Evolutionary conservation across 1,140 invertebrate species (phyloP), one percentile per base, ranked within the genome.

Genomic region (Tetramorium alpestre): DNA sequence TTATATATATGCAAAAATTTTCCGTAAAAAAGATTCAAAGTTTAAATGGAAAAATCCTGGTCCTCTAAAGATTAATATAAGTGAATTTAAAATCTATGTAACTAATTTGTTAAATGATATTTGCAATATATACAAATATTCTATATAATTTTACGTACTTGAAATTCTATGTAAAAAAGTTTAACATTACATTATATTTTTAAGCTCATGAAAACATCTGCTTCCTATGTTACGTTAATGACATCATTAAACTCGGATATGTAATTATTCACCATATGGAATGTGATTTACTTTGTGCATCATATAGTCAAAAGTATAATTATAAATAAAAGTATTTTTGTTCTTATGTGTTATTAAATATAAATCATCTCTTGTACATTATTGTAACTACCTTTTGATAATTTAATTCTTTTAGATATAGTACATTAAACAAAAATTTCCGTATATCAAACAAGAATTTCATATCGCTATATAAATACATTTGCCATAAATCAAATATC

Each of bases 171-270:
- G 33, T 18, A n/a, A 11, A 54, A 33, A 47, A 22, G 69, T 38
- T 80, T 67, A 69, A 80, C 22, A 54, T 80, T 25, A 11, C 8
- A 18, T 54, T 69, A 38, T 18, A 11, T 54, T 41, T 69, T 80
- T 80, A 69, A 80, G 62, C 13, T 80, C n/a, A 80, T 80, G 77
- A 67, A 3, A 41, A 41, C 62, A 16, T 69, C 77, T 1, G 62
- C 22, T 33, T 80, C 77, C n/a, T 80, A 69, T 8, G 5, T 80
- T 38, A 80, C 33, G 8, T 22, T 80, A 80, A 80, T 80, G 77
- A 0, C 54, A n/a, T 69, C 62, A 22, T 41, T 80, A 54, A 67
- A 41, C 13, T 28, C 77, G 13, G 25, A 41, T 33, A 33, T 33
- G 13, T 80, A 38, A 56, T 38, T n/a, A 64, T 25, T 22, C 7